Evolutionary conservation across 30 jellyfish, hydroid and myxozoan species (phyloP), one percentile per base, ranked within the genome.

Genomic region (Phacellophora camtschatica): DNA sequence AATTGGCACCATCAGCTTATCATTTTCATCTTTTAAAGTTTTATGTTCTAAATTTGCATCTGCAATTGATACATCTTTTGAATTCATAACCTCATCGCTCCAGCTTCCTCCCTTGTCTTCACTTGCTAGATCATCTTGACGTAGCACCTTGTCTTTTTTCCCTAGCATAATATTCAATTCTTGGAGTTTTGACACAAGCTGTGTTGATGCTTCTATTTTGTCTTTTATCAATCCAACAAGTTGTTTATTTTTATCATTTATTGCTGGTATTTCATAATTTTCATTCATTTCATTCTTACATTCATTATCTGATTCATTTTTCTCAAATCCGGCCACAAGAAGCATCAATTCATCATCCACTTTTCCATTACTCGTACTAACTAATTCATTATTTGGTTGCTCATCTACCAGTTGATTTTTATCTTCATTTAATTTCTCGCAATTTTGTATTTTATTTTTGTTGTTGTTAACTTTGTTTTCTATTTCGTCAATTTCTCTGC

Each of bases 131-230:
- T 61, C 5, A 5, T 12, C 43, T 18, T 3, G 10, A 22, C 24
- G 28, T 25, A 28, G 0, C 18, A 13, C 61, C 0, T 9, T 11
- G 1, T 46, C 20, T 15, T 37, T 34, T 43, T 78, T 71, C 74
- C 74, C 82, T 48, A 78, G 23, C 64, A 78, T 56, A 20, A 13
- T 27, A 5, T 36, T 25, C 74, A 78, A 20, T 16, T 78, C 90
- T 10, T 58, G 57, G 15, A 76, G 62, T 57, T 57, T 76, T 15
- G 77, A 42, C 15, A 61, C 51, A 66, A 78, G 70, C 71, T 33
- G 48, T 50, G 30, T 16, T 22, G 43, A 50, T 22, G 90, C 90
- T 24, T 78, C 74, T 36, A 78, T 42, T 63, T 65, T 78, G 27
- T 30, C 48, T 10, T 46, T 37, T 42, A 78, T 50, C 90, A 78